These are phyloP conservation scores for Cryptoleucopteryx plumbea DNA, from an alignment of 2,113 vertebrate genomes.

Conservation along the genomic window DNA sequence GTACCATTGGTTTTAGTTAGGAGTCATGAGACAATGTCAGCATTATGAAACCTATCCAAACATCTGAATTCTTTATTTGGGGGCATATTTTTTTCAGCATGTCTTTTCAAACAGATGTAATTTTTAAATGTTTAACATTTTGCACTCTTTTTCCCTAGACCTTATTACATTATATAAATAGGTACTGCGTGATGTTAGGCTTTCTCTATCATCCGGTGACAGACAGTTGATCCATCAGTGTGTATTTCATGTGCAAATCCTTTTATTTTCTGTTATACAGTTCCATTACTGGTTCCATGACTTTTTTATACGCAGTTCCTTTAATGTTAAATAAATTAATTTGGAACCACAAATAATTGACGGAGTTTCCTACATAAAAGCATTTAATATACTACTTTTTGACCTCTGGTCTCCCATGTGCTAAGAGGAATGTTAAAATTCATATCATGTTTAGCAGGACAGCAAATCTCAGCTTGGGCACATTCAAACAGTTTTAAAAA, in stretches of 20 bases:
- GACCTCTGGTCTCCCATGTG: background rate
- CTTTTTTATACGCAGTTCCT: background rate
- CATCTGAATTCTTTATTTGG: background rate
- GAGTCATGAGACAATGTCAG: background rate
- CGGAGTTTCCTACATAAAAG: background rate
- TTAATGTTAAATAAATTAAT: background rate
- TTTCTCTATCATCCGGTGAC: background rate
- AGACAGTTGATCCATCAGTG: background rate
- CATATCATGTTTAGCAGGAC: background rate
- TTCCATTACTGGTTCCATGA: background rate
- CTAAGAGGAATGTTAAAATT: background rate
- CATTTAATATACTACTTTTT: background rate
- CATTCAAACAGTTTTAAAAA: background rate
- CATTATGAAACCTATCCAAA: background rate
- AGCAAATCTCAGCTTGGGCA: background rate
- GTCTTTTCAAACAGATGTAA: background rate
- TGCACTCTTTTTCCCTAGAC: background rate
- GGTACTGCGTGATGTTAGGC: background rate
- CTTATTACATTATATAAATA: background rate
- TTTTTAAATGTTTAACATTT: background rate
- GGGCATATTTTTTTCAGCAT: background rate
- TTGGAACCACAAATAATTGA: background rate
- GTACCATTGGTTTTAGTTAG: background rate
- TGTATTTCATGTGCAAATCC: background rate
- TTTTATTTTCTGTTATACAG: background rate